phyloP scores from a whole-genome alignment of 2,113 vertebrate genomes.

The Pelobates fuscus region DNA sequence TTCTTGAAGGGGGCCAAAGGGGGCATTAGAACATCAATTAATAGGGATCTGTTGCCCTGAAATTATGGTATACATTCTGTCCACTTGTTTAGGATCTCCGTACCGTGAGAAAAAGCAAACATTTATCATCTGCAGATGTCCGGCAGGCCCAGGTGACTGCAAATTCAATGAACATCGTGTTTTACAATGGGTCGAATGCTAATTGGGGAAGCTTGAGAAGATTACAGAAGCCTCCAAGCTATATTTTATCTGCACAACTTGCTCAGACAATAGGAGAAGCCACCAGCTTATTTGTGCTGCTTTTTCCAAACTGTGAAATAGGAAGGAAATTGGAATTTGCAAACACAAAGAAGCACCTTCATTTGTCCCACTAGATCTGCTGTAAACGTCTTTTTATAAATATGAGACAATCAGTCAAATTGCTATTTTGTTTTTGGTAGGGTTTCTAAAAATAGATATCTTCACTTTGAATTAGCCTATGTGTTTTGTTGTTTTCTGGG shows the following conservation, averaged over 20 bases:
- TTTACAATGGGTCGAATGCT: slow-evolving; percentile 69
- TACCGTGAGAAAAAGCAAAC: slow-evolving; percentile 69
- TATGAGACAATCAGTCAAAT: not conserved
- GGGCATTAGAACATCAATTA: slow-evolving; percentile 54
- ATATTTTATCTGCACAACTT: slow-evolving; percentile 62
- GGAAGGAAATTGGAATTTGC: slow-evolving; percentile 50
- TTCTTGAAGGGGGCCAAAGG: slow-evolving; percentile 62
- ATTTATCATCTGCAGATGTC: slow-evolving; percentile 77
- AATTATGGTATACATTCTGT: slow-evolving; percentile 58
- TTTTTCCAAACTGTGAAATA: slow-evolving; percentile 49
- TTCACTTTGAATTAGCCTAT: not conserved
- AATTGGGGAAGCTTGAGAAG: slow-evolving; percentile 68
- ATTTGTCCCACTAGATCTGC: not conserved
- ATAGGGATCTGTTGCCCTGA: slow-evolving; percentile 53
- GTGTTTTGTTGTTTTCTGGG: too few species aligned
- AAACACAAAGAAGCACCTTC: slow-evolving; percentile 40
- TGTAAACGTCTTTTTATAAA: not conserved
- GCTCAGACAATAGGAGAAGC: slow-evolving; percentile 57
- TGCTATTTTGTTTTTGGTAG: too few species aligned
- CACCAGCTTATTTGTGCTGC: slow-evolving; percentile 53
- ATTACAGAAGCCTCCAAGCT: slow-evolving; percentile 68
- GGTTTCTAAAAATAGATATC: not conserved
- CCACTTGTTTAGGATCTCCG: slow-evolving; percentile 62
- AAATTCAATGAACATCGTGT: slow-evolving; percentile 58
- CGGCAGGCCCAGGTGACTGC: slow-evolving; percentile 72